Conservation (phyloP, 2,888 invertebrate species). For the Sepiola atlantica region DNA sequence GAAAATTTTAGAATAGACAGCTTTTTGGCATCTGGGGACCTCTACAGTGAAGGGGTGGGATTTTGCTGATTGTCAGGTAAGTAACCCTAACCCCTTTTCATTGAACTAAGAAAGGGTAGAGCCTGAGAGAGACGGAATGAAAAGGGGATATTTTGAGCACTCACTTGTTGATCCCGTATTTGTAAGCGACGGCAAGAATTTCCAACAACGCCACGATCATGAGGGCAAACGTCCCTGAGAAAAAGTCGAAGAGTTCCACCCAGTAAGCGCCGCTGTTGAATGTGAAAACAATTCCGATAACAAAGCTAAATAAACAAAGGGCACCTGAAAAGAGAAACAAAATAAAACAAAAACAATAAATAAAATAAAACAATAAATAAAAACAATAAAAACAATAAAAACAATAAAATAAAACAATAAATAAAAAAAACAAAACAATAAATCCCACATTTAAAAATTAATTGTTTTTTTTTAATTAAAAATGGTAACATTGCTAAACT, state of each 20-base stretch:
- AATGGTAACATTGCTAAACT: too few relatives aligned
- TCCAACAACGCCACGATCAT: slow-evolving; percentile 66
- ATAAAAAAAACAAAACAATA: rapidly evolving
- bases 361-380: neutral
- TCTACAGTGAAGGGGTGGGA: too few relatives aligned
- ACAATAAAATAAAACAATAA: neutral
- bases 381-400: neutral
- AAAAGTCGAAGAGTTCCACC: slow-evolving; percentile 67
- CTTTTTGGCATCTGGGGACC: too few relatives aligned
- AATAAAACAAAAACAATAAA: neutral
- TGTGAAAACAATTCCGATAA: slow-evolving; percentile 65
- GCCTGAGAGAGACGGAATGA: neutral
- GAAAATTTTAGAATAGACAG: too few relatives aligned
- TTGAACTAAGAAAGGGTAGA: neutral
- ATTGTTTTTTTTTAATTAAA: too few relatives aligned
- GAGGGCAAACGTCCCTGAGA: slow-evolving; percentile 65
- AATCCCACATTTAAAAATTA: too few relatives aligned
- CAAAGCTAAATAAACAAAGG: slow-evolving; percentile 60
- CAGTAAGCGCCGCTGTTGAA: slow-evolving; percentile 67
- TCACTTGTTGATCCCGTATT: slow-evolving; percentile 67
- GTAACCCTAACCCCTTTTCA: too few relatives aligned
- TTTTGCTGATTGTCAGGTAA: too few relatives aligned
- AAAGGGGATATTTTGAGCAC: neutral
- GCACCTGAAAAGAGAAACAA: slow-evolving; percentile 57
- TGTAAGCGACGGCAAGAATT: slow-evolving; percentile 62